Percentiles rank a stretch among this genome's conserved stretches.
These are phyloP conservation scores for Mercenaria mercenaria DNA, from an alignment of 1,140 invertebrate genomes.

Conservation along the genomic window DNA sequence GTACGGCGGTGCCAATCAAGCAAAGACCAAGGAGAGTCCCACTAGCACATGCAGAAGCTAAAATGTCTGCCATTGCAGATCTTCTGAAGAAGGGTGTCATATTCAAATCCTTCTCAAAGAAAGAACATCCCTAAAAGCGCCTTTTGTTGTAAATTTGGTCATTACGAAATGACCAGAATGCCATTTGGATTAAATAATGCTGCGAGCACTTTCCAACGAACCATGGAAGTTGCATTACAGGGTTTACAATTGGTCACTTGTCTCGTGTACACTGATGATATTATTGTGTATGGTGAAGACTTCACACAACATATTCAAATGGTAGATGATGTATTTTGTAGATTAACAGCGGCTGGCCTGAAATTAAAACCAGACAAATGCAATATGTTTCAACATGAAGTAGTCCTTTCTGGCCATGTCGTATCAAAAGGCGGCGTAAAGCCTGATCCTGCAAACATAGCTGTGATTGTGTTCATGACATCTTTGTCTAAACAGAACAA, in stretches of 20 bases:
- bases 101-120: constrained; percentile 29
- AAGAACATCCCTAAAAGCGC: constrained; percentile 36
- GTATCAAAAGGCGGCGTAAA: neutral
- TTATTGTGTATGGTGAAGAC: constrained; percentile 20
- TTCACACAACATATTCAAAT: neutral
- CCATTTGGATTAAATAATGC: neutral
- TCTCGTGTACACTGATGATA: constrained; percentile 64
- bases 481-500: no score
- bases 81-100: constrained; percentile 9
- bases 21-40: neutral
- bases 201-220: neutral
- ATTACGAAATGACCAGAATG: neutral
- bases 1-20: constrained; percentile 1
- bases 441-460: neutral
- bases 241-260: constrained; percentile 30
- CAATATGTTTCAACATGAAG: no score
- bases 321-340: no score
- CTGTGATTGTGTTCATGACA: no score
- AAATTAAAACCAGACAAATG: no score
- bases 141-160: constrained; percentile 2
- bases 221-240: constrained; percentile 9
- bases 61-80: neutral
- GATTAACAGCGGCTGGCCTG: no score
- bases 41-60: neutral
- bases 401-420: no score